Base-by-base conservation (phyloP, 2,797 vertebrate genomes). In the Rhadinocentrus ornatus region DNA sequence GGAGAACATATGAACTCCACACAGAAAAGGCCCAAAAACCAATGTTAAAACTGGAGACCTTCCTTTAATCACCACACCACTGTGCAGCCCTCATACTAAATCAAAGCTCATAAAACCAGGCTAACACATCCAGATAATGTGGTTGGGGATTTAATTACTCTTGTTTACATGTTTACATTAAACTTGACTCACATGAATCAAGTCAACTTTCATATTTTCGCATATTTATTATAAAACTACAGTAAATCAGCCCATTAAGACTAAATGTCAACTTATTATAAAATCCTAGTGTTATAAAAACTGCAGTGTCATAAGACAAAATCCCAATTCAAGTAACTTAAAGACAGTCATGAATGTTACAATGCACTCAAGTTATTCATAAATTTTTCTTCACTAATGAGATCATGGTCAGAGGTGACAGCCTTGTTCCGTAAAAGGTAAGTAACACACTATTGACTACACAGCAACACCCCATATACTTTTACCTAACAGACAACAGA, bases 401-500 rank as follows among this genome's bases (percentile, higher is more conserved):
- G 9, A 46, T n/a, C 0, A 0, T 24, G 22, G 48, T 50, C 58
- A 61, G 24, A n/a, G n/a, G n/a, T n/a, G n/a, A n/a, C n/a, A n/a
- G 10, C 31, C 18, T 16, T 35, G 15, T 29, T 18, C 18, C 27
- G 32, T 74, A 24, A 5, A 69, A 52, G 41, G 12, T 13, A 78
- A 44, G 24, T 39, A 54, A n/a, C 53, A 62, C 10, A 35, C 29
- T 26, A 12, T 9, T 41, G 29, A 34, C 22, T 26, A 31, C 22
- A 29, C 34, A 55, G 34, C 32, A 66, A 15, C 57, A 72, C 11
- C 5, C 63, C 22, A 59, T 15, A 10, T 46, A 48, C 29, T 41
- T 11, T 56, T 48, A 62, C 16, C 20, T 22, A 52, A 18, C 54
- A 6, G 61, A 60, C 27, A 67, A 54, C 53, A 68, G n/a, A 31